A percentile compares a stretch with the other conserved stretches of the same genome.
Evolutionary conservation across 2,888 invertebrate species (phyloP).

Genomic region (Incurvaria masculella): DNA sequence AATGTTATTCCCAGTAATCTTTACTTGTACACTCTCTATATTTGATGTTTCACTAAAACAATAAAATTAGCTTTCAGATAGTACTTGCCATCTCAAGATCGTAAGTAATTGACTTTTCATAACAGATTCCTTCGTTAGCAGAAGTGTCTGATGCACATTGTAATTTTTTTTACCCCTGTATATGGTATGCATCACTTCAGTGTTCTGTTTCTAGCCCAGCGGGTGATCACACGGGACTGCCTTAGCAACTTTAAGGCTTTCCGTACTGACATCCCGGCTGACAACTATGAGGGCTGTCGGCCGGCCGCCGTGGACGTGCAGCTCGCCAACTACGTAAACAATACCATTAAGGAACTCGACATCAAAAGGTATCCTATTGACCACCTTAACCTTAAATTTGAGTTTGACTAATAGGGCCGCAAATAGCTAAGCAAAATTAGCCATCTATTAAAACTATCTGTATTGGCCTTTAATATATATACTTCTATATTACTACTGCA

Average conservation of each 20-base stretch:
- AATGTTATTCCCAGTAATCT: too few relatives aligned
- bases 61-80: too few relatives aligned
- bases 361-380: slow-evolving; percentile 74
- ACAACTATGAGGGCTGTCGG: slow-evolving; percentile 88
- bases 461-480: too few relatives aligned
- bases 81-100: too few relatives aligned
- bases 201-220: slow-evolving; percentile 58
- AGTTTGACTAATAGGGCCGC: too few relatives aligned
- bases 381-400: too few relatives aligned
- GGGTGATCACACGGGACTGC: slow-evolving; percentile 81
- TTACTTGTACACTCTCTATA: too few relatives aligned
- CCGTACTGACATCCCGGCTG: slow-evolving; percentile 85
- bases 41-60: too few relatives aligned
- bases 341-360: slow-evolving; percentile 80
- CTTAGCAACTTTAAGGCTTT: slow-evolving; percentile 73
- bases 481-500: too few relatives aligned
- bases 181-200: too few relatives aligned
- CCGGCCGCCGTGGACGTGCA: slow-evolving; percentile 74
- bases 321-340: slow-evolving; percentile 84
- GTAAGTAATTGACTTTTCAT: neutral
- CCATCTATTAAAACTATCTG: too few relatives aligned
- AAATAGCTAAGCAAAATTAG: too few relatives aligned
- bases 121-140: neutral
- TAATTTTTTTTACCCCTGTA: neutral
- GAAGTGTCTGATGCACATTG: neutral